Base-by-base conservation (phyloP, 2,113 vertebrate genomes). In the Henicopernis longicauda region DNA sequence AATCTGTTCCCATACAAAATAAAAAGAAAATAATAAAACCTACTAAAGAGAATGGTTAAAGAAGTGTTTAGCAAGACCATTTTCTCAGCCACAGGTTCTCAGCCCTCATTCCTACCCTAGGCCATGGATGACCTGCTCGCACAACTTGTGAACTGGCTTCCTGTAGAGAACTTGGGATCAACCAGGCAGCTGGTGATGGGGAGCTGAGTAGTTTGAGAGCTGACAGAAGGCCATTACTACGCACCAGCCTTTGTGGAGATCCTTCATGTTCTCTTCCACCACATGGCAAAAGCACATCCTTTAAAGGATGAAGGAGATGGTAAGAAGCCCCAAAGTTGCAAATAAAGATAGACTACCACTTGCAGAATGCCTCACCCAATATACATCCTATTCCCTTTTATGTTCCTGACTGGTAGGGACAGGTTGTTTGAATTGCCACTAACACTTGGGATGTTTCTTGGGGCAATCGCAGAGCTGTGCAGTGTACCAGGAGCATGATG, bases 401-500 rank as follows among this genome's bases (percentile, higher is more conserved):
- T 20, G 23, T 61, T 73, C 38, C 44, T 77, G 20, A 23, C 9
- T 49, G 10, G 1, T 54, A 74, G 13, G 9, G 25, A n/a, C 11
- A 22, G 10, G 11, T 66, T 70, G 3, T 16, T 57, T 82, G 54
- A 76, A 71, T 59, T 82, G 32, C 32, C 13, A 5, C 32, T 54
- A 42, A 19, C 3, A 13, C 9, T 82, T 36, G 8, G 8, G 10
- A 19, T 67, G 7, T 27, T 72, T 92, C 21, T 22, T 57, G 23
- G 11, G 27, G 9, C 16, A 62, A 4, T 21, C 3, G 6, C n/a
- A 45, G 36, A 13, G 11, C 18, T 44, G 4, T 71, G 57, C 14
- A 61, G n/a, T 2, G 1, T 10, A 77, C 45, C 17, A 27, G 22
- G 10, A 0, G 1, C 7, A 29, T 7, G 7, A 18, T 31, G 16